Evolutionary conservation across 2,888 invertebrate species (phyloP).

Genomic region (Atherix ibis): DNA sequence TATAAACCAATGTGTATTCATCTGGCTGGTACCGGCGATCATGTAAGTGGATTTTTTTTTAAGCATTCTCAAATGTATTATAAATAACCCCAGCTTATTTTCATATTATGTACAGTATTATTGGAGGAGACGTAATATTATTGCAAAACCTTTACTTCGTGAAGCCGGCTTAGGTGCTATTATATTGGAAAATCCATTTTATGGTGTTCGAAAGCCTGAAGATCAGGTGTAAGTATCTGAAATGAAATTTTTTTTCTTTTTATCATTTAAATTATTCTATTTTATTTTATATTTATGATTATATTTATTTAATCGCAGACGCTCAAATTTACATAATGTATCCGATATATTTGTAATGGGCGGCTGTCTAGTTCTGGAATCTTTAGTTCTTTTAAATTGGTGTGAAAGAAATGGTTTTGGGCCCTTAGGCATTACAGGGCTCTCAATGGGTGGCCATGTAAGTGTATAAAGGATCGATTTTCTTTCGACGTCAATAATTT

Average conservation of each 20-base stretch:
- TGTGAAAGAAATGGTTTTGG: constrained; percentile 81
- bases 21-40: constrained; percentile 95
- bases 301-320: constrained; percentile 35
- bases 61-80: constrained; percentile 1
- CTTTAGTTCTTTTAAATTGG: constrained; percentile 84
- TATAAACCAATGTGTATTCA: constrained; percentile 82
- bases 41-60: constrained; percentile 45
- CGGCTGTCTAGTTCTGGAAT: constrained; percentile 86
- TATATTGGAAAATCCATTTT: constrained; percentile 93
- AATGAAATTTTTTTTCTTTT: no score
- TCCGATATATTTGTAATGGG: constrained; percentile 99
- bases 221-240: constrained; percentile 75
- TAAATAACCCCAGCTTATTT: not conserved
- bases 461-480: constrained; percentile 29
- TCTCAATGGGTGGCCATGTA: constrained; percentile 98
- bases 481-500: no score
- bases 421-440: constrained; percentile 84
- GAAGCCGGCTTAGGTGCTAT: constrained; percentile 84
- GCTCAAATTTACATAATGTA: constrained; percentile 86
- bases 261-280: constrained; percentile 2
- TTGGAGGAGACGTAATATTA: constrained; percentile 75
- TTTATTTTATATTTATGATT: constrained; percentile 5
- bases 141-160: constrained; percentile 81
- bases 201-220: constrained; percentile 74
- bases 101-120: constrained; percentile 76